These are phyloP conservation scores for Passer montanus DNA, from an alignment of 2,113 vertebrate species.

Conservation along the genomic window DNA sequence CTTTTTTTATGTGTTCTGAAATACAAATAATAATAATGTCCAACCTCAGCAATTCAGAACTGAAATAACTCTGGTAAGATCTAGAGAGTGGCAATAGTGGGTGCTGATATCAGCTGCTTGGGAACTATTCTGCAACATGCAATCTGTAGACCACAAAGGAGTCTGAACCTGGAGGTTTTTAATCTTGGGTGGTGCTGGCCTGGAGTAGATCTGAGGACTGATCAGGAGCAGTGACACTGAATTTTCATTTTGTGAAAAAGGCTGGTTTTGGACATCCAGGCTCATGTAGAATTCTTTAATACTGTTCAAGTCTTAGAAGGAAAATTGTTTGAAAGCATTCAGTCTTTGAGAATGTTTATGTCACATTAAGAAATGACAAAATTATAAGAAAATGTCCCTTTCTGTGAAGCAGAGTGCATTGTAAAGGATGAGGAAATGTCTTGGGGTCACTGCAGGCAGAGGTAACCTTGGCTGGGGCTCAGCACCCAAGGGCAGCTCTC, in stretches of 20 bases:
- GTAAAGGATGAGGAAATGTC: neutral
- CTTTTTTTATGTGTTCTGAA: neutral
- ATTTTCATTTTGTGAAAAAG: neutral
- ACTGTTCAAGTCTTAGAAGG: neutral
- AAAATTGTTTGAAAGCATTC: neutral
- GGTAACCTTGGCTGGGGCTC: neutral
- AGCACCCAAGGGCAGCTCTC: neutral
- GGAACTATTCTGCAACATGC: neutral
- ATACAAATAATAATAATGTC: neutral
- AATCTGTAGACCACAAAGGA: neutral
- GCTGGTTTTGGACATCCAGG: rapidly evolving
- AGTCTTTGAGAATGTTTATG: neutral
- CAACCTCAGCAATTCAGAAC: neutral
- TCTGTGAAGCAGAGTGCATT: neutral
- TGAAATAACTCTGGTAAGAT: neutral
- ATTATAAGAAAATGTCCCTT: neutral
- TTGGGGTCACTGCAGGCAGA: neutral
- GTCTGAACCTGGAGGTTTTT: neutral
- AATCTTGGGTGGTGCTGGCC: neutral
- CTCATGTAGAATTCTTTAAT: neutral
- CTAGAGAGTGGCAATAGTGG: neutral
- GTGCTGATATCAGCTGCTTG: neutral
- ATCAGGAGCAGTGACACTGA: neutral
- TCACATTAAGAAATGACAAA: neutral
- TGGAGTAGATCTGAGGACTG: neutral